Base-by-base conservation (phyloP, 2,888 invertebrate species). In the Himalopsyche japonica region DNA sequence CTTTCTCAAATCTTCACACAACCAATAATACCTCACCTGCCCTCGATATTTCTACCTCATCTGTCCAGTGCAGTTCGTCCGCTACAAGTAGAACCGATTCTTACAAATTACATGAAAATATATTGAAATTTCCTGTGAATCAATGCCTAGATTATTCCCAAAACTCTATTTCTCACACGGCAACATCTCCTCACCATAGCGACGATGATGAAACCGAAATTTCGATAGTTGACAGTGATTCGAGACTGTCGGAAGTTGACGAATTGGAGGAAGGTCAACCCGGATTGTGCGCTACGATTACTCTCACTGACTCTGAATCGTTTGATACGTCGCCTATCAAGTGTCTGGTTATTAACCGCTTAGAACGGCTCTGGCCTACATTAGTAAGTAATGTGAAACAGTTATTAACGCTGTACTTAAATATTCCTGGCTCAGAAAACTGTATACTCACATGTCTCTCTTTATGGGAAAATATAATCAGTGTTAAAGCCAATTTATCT, bases 381-480 rank as follows among this genome's bases (percentile, higher is more conserved):
- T 90, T 98, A 88, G 96, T 97, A 1, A 94, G 94, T 88, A 95
- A 94, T 88, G 94, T 95, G 91, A 93, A 93, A 88, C 90, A 92
- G 86, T 90, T 94, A 86, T 91, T 94, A 87, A 90, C 92, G 86
- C 91, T 93, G 89, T 93, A 93, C 91, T 92, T 92, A 89, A 92
- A 93, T 89, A 90, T 93, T 89, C 89, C 91, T 79, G 93, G 93
- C 89, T 93, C 94, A 82, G 95, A 95, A 90, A 95, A 95, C 88
- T 95, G 95, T 90, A 93, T 95, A 88, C 91, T 97, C 82, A 96
- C 97, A 79, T 98, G 97, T 89, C 93, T 98, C 87, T 95, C 96
- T 81, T 91, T 98, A 49, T 97, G 97, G 97, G 97, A 97, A 89
- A 96, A 96, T 87, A 96, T 97, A 24, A 97, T 98, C 89, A 97